Evolutionary conservation across 1,140 invertebrate species (phyloP).

Genomic region (Helicorthomorpha holstii): DNA sequence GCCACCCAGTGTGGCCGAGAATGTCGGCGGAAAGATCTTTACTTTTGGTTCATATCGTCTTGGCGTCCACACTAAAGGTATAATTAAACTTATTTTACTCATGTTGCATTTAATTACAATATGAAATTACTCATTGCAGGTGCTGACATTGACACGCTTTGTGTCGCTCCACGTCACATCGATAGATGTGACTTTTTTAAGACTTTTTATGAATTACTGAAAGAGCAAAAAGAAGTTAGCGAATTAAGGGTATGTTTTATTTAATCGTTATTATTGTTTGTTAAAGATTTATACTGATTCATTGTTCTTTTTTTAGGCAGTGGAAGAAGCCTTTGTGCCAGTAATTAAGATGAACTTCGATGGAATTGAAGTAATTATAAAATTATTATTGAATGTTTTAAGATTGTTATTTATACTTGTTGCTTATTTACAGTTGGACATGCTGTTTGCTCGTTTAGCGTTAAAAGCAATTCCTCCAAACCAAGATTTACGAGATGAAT

Average conservation of each 20-base stretch:
- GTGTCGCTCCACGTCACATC: slow-evolving; percentile 91
- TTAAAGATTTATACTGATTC: neutral
- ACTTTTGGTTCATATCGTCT: slow-evolving; percentile 91
- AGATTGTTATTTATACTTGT: slow-evolving; percentile 3
- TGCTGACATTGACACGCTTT: slow-evolving; percentile 97
- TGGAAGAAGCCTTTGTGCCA: slow-evolving; percentile 98
- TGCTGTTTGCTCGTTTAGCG: slow-evolving; percentile 86
- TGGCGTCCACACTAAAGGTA: slow-evolving; percentile 67
- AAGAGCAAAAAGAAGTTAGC: slow-evolving; percentile 68
- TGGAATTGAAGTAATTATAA: slow-evolving; percentile 58
- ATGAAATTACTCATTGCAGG: slow-evolving; percentile 30
- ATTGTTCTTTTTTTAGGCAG: slow-evolving; percentile 39
- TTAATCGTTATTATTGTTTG: slow-evolving; percentile 1
- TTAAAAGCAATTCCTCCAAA: slow-evolving; percentile 72
- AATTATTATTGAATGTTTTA: neutral
- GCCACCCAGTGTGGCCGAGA: slow-evolving; percentile 55
- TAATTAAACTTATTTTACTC: neutral
- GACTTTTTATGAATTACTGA: slow-evolving; percentile 82
- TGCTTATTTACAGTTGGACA: slow-evolving; percentile 40
- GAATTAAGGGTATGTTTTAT: slow-evolving; percentile 46
- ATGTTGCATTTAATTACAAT: neutral
- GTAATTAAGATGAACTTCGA: slow-evolving; percentile 99
- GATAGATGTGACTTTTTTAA: slow-evolving; percentile 85
- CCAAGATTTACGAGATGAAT: slow-evolving; percentile 76
- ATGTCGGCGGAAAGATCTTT: slow-evolving; percentile 90